These are phyloP conservation scores for Andrena flavipes DNA, from an alignment of 2,888 invertebrate species.

Conservation along the genomic window DNA sequence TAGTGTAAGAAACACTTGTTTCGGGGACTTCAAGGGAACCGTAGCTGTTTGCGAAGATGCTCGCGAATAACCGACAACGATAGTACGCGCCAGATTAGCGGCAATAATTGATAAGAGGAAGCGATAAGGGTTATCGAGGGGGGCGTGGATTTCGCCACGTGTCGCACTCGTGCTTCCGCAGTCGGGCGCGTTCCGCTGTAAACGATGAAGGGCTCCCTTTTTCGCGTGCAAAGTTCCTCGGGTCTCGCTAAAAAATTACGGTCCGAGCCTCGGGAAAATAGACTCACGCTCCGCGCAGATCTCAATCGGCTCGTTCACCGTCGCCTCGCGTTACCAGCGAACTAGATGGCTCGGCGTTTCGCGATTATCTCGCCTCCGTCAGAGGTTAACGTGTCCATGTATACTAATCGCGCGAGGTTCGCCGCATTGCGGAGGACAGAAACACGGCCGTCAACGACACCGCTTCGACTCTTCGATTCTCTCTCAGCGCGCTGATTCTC, in stretches of 20 bases:
- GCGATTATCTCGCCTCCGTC: slow-evolving; percentile 27
- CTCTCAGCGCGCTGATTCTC: neutral
- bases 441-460: neutral
- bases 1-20: neutral
- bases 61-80: neutral
- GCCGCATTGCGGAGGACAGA: neutral
- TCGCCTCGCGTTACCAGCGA: neutral
- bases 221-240: neutral
- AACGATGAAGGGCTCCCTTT: neutral
- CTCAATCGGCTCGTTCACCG: neutral
- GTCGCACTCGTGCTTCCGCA: slow-evolving; percentile 16
- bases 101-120: slow-evolving; percentile 22
- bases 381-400: slow-evolving; percentile 37
- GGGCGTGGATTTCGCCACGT: slow-evolving; percentile 41
- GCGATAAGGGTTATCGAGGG: slow-evolving; percentile 39
- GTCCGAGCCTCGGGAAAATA: too few species aligned
- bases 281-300: neutral
- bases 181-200: neutral
- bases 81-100: slow-evolving; percentile 14
- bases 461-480: too few species aligned
- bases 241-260: neutral
- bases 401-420: slow-evolving; percentile 9
- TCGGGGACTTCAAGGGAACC: neutral
- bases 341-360: neutral
- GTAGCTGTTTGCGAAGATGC: slow-evolving; percentile 1